A percentile compares a stretch with the other conserved stretches of the same genome.
These are phyloP conservation scores for Rallus limicola DNA, from an alignment of 2,113 vertebrate genomes.

Conservation along the genomic window DNA sequence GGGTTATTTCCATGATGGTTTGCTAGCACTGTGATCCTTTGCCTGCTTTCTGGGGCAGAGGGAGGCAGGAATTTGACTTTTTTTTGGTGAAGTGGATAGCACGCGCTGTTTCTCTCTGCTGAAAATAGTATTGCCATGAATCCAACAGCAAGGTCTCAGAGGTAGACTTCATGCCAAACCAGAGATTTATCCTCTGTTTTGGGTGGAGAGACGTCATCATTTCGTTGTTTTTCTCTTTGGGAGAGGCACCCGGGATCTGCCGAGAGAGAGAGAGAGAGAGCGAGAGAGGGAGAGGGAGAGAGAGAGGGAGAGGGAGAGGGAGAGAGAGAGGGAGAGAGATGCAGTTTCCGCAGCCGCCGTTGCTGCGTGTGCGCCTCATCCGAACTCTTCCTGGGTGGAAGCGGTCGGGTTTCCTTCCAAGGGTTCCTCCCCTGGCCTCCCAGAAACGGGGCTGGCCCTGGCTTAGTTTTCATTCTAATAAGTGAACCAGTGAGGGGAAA, in stretches of 20 bases:
- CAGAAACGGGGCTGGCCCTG: not conserved
- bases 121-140: not conserved
- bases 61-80: not conserved
- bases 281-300: not conserved
- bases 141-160: not conserved
- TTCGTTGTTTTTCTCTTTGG: not conserved
- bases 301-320: not conserved
- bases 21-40: not conserved
- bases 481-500: constrained; percentile 35
- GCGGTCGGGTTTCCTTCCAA: constrained; percentile 12
- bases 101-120: not conserved
- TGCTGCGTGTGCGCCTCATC: not conserved
- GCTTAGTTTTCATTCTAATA: constrained; percentile 9
- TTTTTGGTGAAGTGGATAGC: not conserved
- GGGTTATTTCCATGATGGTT: not conserved
- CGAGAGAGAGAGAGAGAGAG: not conserved
- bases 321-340: not conserved
- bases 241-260: not conserved
- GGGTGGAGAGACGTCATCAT: not conserved
- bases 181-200: not conserved
- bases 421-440: constrained; percentile 6
- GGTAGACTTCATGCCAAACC: not conserved
- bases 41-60: not conserved
- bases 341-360: not conserved
- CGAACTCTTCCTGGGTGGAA: constrained; percentile 5